Evolutionary conservation across 2,797 vertebrate species (phyloP), one percentile per base, ranked within the genome.

Genomic region (Microchirus variegatus): DNA sequence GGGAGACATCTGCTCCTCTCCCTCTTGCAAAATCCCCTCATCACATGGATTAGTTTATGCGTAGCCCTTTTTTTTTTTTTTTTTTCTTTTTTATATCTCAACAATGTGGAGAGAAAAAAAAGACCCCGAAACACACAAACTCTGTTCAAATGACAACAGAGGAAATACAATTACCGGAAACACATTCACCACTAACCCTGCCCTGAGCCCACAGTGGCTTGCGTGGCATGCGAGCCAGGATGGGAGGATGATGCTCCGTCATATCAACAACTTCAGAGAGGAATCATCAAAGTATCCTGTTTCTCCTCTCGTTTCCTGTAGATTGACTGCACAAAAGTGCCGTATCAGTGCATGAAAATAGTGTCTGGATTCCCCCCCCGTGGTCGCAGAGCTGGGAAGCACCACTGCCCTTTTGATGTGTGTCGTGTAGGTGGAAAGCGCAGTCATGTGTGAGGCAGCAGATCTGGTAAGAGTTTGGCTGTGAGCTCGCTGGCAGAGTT

Each of bases 41-140:
- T 92, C 89, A 92, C 87, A 91, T 93, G 92, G 86, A 91, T 93
- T 87, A 91, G 86, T 92, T 94, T 93, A 92, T 84, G 75, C 49
- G 35, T 72, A 75, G 77, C 66, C 72, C n/a, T n/a, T n/a, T n/a
- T n/a, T n/a, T 72, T 88, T 86, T 87, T 88, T 80, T 72, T 88
- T 86, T 87, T 88, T 80, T n/a, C n/a, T 72, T 88, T 86, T 87
- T 88, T 80, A 87, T 81, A 89, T 88, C 75, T 80, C 73, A 73
- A 81, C 80, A 79, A 87, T 86, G 58, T 77, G 55, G 50, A 80
- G 69, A 53, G 62, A 74, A 69, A 67, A n/a, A 44, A n/a, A n/a
- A n/a, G n/a, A n/a, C n/a, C 42, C 74, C 67, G 77, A 81, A 89
- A 89, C 83, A 89, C 83, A 86, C 80, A 85, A 81, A 83, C 77